Evolutionary conservation across 2,888 invertebrate genomes (phyloP).

Genomic region (Agriopis marginaria): DNA sequence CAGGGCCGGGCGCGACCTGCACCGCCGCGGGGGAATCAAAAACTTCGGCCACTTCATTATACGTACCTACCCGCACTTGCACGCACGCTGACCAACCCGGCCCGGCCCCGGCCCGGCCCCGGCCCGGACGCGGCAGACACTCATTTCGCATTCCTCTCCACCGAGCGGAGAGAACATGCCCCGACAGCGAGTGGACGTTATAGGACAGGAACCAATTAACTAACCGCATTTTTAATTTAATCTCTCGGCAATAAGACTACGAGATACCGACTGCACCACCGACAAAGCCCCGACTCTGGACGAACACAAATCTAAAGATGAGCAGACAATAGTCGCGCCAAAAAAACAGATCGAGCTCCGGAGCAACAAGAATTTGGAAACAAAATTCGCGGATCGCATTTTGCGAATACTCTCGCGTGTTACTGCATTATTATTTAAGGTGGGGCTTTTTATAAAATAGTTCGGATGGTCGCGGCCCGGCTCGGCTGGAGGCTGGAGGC

Average conservation of each 20-base stretch:
- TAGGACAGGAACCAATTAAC: slow-evolving; percentile 67
- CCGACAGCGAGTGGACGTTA: slow-evolving; percentile 45
- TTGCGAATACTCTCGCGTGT: slow-evolving; percentile 85
- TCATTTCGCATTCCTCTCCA: slow-evolving; percentile 48
- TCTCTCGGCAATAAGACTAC: slow-evolving; percentile 48
- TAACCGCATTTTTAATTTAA: slow-evolving; percentile 59
- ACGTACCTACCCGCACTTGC: slow-evolving; percentile 43
- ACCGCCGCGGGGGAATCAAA: slow-evolving; percentile 79
- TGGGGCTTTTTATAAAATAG: slow-evolving; percentile 80
- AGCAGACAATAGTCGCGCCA: slow-evolving; percentile 79
- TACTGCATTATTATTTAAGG: slow-evolving; percentile 86
- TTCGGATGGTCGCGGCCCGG: slow-evolving; percentile 69
- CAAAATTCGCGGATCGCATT: slow-evolving; percentile 84
- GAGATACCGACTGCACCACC: slow-evolving; percentile 40
- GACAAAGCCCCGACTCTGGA: slow-evolving; percentile 59
- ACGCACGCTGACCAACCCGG: slow-evolving; percentile 48
- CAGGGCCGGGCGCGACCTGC: slow-evolving; percentile 77
- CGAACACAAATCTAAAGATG: slow-evolving; percentile 69
- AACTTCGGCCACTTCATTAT: slow-evolving; percentile 81
- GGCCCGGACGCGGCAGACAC: slow-evolving; percentile 5
- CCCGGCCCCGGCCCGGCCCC: slow-evolving; percentile 1
- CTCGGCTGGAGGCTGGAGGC: slow-evolving; percentile 44
- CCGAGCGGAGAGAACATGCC: slow-evolving; percentile 34
- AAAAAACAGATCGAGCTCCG: slow-evolving; percentile 69
- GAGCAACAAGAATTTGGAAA: slow-evolving; percentile 78